Conservation (phyloP, 2,888 invertebrate genomes). For the Opisthograptis luteolata region DNA sequence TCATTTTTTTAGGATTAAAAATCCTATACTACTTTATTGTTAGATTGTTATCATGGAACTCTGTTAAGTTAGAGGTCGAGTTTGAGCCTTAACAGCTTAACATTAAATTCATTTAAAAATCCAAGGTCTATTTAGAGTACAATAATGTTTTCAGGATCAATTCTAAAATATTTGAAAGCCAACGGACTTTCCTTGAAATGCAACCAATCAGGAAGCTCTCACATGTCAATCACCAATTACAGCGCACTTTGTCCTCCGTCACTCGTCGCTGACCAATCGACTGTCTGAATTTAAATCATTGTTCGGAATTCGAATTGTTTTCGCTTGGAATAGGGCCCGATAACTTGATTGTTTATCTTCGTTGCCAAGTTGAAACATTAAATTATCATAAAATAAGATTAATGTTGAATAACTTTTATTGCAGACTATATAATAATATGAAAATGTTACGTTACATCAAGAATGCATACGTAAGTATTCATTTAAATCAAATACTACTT, state of each 20-base stretch:
- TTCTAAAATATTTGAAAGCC: slow-evolving; percentile 50
- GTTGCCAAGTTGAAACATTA: neutral
- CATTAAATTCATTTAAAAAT: too few relatives aligned
- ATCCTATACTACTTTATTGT: too few relatives aligned
- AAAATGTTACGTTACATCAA: too few relatives aligned
- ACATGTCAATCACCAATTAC: slow-evolving; percentile 82
- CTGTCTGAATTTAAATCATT: slow-evolving; percentile 67
- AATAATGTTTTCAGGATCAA: too few relatives aligned
- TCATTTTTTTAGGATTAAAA: too few relatives aligned
- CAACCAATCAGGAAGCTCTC: slow-evolving; percentile 74
- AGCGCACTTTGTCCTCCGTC: slow-evolving; percentile 72
- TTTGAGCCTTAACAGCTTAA: too few relatives aligned
- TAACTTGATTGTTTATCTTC: slow-evolving; percentile 23
- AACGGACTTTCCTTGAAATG: slow-evolving; percentile 44
- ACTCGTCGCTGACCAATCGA: slow-evolving; percentile 65
- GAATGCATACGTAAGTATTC: too few relatives aligned
- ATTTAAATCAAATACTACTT: too few relatives aligned
- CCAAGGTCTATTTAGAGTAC: too few relatives aligned
- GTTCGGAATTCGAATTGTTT: slow-evolving; percentile 58
- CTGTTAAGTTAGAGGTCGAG: too few relatives aligned
- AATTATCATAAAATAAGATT: slow-evolving; percentile 1
- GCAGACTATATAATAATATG: too few relatives aligned
- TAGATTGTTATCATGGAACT: too few relatives aligned
- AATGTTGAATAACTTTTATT: neutral
- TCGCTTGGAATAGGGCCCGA: slow-evolving; percentile 29